Base-by-base conservation (phyloP, 2,797 vertebrate genomes). In the Sebastes baramenuke region DNA sequence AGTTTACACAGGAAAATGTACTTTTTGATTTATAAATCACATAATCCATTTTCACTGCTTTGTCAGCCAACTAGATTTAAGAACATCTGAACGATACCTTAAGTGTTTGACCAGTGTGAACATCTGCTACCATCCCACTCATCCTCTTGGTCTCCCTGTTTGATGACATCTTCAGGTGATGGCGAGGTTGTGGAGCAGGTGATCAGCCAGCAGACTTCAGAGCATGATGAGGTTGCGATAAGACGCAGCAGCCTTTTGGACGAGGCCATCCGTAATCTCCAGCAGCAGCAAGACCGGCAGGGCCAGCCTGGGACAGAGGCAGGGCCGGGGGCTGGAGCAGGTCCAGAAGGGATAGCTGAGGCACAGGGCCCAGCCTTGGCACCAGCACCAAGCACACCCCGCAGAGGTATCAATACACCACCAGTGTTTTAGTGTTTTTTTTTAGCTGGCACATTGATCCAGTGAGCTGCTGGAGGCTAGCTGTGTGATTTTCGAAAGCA, bases 141-240 rank as follows among this genome's bases (percentile, higher is more conserved):
- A 76, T 59, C 25, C 11, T 25, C 49, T 27, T 25, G 4, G 2
- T 64, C 4, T 74, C n/a, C 25, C 5, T 60, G 16, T 74, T 8
- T 55, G 11, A 38, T 80, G 56, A 54, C 75, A 2, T 61, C 34
- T 74, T 49, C 79, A 99, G 99, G 97, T 94, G 98, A 99, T 25
- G 99, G 99, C 4, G 98, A 99, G 86, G 97, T 99, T 61, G 97
- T 99, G 61, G 99, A 99, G 88, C 99, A 99, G 94, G 97, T 99
- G 81, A 99, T 99, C 92, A 98, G 98, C 82, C 97, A 99, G 71
- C 98, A 98, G 87, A 97, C 96, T 0, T 88, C 95, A 55, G 97
- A 99, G 36, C 96, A 94, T 1, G 97, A 97, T 75, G 97, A 97
- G 16, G 92, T 91, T 14, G 89, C 94, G 5, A 18, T 92, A 3